These are phyloP conservation scores for Urocyon cinereoargenteus DNA, from an alignment of 2,797 vertebrate species.

Conservation along the genomic window DNA sequence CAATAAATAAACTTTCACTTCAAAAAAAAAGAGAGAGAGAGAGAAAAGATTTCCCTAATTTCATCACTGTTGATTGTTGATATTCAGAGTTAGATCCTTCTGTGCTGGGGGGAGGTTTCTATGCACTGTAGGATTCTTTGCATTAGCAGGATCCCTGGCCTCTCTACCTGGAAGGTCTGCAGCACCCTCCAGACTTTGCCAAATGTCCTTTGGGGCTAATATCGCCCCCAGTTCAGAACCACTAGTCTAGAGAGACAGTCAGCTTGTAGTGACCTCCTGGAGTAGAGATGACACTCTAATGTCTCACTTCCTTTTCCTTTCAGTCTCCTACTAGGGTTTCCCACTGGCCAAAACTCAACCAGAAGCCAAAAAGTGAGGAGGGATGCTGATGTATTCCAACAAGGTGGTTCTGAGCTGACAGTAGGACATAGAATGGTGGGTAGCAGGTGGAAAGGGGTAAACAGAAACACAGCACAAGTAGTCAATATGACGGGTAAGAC, in stretches of 20 bases:
- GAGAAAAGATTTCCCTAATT: no score
- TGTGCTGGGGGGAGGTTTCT: neutral
- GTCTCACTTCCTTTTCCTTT: neutral
- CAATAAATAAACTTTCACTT: no score
- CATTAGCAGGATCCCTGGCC: neutral
- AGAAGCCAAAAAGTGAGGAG: neutral
- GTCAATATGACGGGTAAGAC: neutral
- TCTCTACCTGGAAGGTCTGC: neutral
- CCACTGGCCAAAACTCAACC: neutral
- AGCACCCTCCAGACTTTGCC: neutral
- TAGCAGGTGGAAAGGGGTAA: neutral
- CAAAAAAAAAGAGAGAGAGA: no score
- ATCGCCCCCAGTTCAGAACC: neutral
- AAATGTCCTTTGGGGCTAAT: neutral
- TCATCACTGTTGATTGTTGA: neutral
- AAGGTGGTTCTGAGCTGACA: neutral
- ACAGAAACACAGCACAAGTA: neutral
- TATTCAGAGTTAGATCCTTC: neutral
- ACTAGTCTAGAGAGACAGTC: neutral
- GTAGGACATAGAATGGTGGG: neutral
- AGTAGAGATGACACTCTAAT: no score
- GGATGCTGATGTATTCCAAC: rapidly evolving
- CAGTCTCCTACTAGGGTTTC: neutral
- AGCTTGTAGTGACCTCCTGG: neutral
- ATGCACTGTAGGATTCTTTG: neutral